phyloP scores from a whole-genome alignment of 2,888 invertebrate genomes.

The Meandrusa payeni region DNA sequence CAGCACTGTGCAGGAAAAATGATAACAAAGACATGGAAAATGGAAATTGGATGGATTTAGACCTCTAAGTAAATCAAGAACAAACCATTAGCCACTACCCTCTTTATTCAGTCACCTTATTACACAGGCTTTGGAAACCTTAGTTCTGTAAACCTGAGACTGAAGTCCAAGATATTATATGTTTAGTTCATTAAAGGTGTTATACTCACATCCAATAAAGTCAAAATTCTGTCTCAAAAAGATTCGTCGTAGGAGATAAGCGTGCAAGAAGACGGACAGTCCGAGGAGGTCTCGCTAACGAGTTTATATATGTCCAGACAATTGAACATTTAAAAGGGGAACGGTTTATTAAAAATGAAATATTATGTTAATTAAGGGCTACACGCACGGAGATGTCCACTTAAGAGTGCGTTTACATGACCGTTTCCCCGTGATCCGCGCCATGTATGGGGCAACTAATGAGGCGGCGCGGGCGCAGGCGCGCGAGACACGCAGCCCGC shows the following conservation, averaged over 20 bases:
- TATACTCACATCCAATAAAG: too few relatives aligned
- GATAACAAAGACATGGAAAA: too few relatives aligned
- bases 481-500: slow-evolving; percentile 33
- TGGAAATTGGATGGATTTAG: too few relatives aligned
- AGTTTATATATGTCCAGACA: slow-evolving; percentile 14
- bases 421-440: slow-evolving; percentile 27
- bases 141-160: too few relatives aligned
- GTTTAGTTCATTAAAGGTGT: too few relatives aligned
- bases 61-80: too few relatives aligned
- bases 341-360: slow-evolving; percentile 24
- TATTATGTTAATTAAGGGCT: slow-evolving; percentile 27
- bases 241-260: slow-evolving; percentile 9
- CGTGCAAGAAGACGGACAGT: not conserved
- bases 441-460: slow-evolving; percentile 54
- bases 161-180: too few relatives aligned
- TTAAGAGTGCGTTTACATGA: slow-evolving; percentile 28
- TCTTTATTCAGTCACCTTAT: too few relatives aligned
- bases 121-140: too few relatives aligned
- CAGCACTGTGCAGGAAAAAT: too few relatives aligned
- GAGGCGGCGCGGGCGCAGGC: slow-evolving; percentile 37
- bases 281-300: slow-evolving; percentile 10
- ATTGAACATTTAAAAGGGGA: slow-evolving; percentile 16
- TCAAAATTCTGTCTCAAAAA: too few relatives aligned
- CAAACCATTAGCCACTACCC: too few relatives aligned
- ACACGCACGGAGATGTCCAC: slow-evolving; percentile 27